Evolutionary conservation across 2,113 vertebrate species (phyloP), one percentile per base, ranked within the genome.

Genomic region (Girardinichthys multiradiatus): DNA sequence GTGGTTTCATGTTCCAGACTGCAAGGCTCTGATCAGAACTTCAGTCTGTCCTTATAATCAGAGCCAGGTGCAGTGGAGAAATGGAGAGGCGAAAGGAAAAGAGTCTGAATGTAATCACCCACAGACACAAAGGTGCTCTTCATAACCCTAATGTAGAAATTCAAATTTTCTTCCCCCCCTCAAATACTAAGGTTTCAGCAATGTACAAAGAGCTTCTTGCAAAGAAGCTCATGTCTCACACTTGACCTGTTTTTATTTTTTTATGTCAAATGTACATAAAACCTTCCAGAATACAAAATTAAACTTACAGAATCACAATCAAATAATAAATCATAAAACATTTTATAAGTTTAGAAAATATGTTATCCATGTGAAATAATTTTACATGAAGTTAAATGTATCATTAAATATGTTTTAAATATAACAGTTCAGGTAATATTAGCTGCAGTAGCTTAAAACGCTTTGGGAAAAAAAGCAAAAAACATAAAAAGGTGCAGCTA

Each of bases 11-110:
- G 81, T 61, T 82, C n/a, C 70, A 84, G 82, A 70, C 80, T 42
- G 70, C 81, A 80, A 54, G 79, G 70, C 87, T 79, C 68, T 79
- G 66, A 81, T 89, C 87, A 77, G 73, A 62, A 70, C 70, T 80
- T 64, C 2, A 59, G 74, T 79, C 70, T 84, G 80, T 79, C 65
- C 68, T 77, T 67, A 54, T 90, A 91, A 93, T 89, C 83, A 57
- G 79, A 89, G 75, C 76, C 90, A 88, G 82, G 86, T 89, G 88
- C 87, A 67, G 64, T 66, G 17, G 68, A 81, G 76, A 61, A 66
- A 62, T 21, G 17, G 65, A 37, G 71, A 45, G 68, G 66, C 24
- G 65, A 64, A 65, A 37, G 17, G 54, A 68, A 84, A 24, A 51
- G 76, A 61, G 72, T 21, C 69, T 71, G 82, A 62, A 28, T 77